phyloP scores from a whole-genome alignment of 2,888 invertebrate species.

The Philonicus albiceps region DNA sequence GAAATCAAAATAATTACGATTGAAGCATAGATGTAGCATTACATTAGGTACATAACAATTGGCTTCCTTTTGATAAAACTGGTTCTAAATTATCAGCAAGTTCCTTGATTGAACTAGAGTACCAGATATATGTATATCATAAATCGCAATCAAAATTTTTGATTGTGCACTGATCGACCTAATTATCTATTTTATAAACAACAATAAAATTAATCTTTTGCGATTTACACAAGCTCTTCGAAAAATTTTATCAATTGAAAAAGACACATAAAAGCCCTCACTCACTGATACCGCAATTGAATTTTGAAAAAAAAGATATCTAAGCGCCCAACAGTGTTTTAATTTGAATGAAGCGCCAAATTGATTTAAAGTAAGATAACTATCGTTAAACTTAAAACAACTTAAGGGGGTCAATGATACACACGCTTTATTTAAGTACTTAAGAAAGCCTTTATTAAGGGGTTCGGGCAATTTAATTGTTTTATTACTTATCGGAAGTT shows the following conservation, averaged over 20 bases:
- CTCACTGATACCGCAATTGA: not conserved
- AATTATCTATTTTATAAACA: not conserved
- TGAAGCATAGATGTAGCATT: too few species aligned
- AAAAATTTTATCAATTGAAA: not conserved
- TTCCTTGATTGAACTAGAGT: not conserved
- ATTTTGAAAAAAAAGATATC: not conserved
- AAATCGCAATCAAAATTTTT: not conserved
- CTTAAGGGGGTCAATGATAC: not conserved
- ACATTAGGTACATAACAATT: too few species aligned
- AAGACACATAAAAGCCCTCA: not conserved
- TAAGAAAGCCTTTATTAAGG: not conserved
- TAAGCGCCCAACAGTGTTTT: not conserved
- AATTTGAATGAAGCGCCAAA: not conserved
- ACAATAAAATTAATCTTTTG: not conserved
- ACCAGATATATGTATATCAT: not conserved
- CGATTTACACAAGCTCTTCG: not conserved
- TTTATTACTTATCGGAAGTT: not conserved
- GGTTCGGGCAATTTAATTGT: not conserved
- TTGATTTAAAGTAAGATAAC: not conserved
- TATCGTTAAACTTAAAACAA: not conserved
- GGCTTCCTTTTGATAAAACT: not conserved
- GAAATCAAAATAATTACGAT: not conserved
- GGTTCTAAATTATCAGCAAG: not conserved
- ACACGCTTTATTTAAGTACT: not conserved
- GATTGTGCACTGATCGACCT: not conserved